Evolutionary conservation across 2,797 vertebrate genomes (phyloP), one percentile per base, ranked within the genome.

Genomic region (Sebastes glaucus): DNA sequence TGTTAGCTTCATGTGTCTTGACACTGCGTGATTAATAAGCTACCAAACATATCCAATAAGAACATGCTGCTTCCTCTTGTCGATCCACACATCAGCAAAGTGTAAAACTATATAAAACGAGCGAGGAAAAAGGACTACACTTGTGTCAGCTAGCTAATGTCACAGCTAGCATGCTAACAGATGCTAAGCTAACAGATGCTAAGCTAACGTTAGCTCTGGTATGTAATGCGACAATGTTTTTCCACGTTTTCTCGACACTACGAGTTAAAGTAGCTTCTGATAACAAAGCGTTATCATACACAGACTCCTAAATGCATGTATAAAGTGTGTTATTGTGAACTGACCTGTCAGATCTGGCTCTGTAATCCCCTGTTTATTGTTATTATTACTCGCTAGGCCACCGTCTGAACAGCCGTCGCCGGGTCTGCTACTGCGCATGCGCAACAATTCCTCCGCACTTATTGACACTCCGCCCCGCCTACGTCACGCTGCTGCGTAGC

Each of bases 341-440:
- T 92, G 80, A 96, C 95, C 95, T 96, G 94, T 96, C 92, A 93
- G 93, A 89, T 92, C 74, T 80, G 89, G 89, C 87, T 93, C 81
- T 68, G 75, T 95, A 94, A 94, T 94, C 93, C 93, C 90, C 88
- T 89, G 83, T 78, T 88, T 90, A 81, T 88, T 35, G 11, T 35
- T 35, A 35, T 35, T 35, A 35, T 35, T 35, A 35, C 33, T 89
- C 83, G 86, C 83, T 93, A 92, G 93, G 95, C 94, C 95, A 91
- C 92, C 74, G 92, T 85, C 78, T 25, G 70, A 84, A 89, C 88
- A 85, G 88, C 88, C 91, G 93, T 94, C 86, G 93, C 95, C 96
- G 95, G 96, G 96, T 96, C 90, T 65, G 28, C 6, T 52, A 93
- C 14, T 93, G 91, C 94, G 95, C 96, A 94, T 94, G 96, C 88